Percentiles rank a stretch among this genome's conserved stretches.
Conservation (phyloP, 2,888 invertebrate genomes). For the Cataglyphis albicans region DNA sequence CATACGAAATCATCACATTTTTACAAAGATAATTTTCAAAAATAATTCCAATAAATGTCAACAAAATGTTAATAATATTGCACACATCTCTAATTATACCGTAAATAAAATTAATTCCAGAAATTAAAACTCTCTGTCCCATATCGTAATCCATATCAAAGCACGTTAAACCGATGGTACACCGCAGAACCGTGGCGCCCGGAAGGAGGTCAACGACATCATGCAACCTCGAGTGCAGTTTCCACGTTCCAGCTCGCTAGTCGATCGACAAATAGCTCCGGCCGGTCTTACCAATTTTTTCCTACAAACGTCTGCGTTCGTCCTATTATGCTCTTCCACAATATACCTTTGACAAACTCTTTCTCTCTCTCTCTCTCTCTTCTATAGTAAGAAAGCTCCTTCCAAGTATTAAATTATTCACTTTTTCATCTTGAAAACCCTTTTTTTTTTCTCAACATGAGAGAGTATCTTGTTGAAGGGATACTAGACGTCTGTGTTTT, state of each 20-base stretch:
- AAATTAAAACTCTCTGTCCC: conserved; percentile 32
- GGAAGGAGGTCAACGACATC: conserved; percentile 75
- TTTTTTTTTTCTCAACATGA: conserved; percentile 15
- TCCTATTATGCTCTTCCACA: neutral
- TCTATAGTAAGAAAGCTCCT: neutral
- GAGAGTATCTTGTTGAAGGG: neutral
- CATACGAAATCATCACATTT: neutral
- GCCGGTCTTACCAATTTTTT: conserved; percentile 32
- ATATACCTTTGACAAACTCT: neutral
- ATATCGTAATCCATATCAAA: conserved; percentile 2
- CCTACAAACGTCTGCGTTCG: conserved; percentile 10
- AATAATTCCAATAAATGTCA: neutral
- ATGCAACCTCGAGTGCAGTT: conserved; percentile 58
- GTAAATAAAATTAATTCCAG: neutral
- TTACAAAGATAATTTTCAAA: neutral
- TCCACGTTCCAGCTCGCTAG: conserved; percentile 61
- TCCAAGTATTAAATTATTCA: conserved; percentile 13
- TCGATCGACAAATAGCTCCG: conserved; percentile 61
- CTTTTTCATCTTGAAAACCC: conserved; percentile 15
- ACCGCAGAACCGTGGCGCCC: conserved; percentile 48
- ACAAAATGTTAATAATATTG: neutral
- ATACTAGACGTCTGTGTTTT: neutral
- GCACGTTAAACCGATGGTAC: conserved; percentile 43
- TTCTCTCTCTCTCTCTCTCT: neutral
- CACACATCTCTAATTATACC: neutral